Conservation (phyloP, 1,140 invertebrate genomes). For the Drosophila malerkotliana region DNA sequence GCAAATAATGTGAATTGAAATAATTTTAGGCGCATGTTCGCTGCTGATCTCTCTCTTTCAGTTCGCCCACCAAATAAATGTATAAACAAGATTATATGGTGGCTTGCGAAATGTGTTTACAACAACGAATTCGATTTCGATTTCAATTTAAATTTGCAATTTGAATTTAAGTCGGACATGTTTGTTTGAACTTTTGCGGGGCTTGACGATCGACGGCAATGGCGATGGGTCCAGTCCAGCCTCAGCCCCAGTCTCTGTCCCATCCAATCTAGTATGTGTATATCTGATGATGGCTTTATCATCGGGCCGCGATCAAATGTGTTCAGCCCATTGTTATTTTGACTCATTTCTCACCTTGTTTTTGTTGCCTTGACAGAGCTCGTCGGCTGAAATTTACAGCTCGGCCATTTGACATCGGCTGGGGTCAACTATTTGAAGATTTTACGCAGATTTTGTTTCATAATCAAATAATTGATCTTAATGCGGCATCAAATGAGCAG, state of each 20-base stretch:
- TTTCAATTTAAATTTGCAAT: conserved; percentile 70
- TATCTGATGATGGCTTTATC: conserved; percentile 65
- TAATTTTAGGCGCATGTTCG: conserved; percentile 60
- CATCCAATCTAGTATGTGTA: background rate
- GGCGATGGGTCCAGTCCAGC: conserved; percentile 1
- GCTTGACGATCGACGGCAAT: conserved; percentile 41
- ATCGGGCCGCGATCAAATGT: conserved; percentile 51
- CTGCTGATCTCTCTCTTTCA: conserved; percentile 3
- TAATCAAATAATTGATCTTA: conserved; percentile 84
- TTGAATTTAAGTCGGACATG: conserved; percentile 36
- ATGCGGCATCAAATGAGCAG: conserved; percentile 74
- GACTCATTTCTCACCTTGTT: conserved; percentile 39
- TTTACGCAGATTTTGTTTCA: conserved; percentile 81
- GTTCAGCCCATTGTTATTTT: conserved; percentile 35
- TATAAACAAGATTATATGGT: conserved; percentile 9
- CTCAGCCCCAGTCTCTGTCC: background rate
- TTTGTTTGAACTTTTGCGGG: conserved; percentile 54
- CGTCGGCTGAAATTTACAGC: conserved; percentile 47
- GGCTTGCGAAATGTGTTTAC: conserved; percentile 47
- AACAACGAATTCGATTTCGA: conserved; percentile 45
- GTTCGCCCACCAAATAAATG: background rate
- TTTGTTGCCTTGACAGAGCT: conserved; percentile 15
- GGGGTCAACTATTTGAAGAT: conserved; percentile 73
- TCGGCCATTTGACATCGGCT: conserved; percentile 54
- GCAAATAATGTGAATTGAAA: conserved; percentile 76